A percentile compares a stretch with the other conserved stretches of the same genome.
Evolutionary conservation across 2,113 vertebrate genomes (phyloP).

Genomic region (Halichoeres trimaculatus): DNA sequence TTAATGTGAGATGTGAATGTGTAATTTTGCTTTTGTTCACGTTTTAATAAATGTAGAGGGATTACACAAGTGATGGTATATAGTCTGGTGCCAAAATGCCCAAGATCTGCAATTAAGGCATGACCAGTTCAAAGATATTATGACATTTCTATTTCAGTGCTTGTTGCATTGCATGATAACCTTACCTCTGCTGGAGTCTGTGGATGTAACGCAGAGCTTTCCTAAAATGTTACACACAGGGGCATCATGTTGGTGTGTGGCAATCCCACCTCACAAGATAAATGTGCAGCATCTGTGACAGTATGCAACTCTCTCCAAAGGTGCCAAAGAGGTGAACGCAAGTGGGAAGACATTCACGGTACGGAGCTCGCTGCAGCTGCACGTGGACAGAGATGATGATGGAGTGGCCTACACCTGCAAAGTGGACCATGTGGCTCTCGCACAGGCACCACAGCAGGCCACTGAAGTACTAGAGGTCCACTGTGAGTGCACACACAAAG

Average conservation of each 20-base stretch:
- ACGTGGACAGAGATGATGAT: slow-evolving; percentile 92
- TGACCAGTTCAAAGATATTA: background rate
- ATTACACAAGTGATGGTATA: background rate
- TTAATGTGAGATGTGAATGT: background rate
- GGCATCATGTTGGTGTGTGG: slow-evolving; percentile 1
- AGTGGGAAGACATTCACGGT: slow-evolving; percentile 97
- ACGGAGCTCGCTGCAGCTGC: slow-evolving; percentile 92
- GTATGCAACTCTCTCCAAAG: slow-evolving; percentile 79
- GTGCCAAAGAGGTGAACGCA: slow-evolving; percentile 93
- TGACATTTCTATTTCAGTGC: background rate
- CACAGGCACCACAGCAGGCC: slow-evolving; percentile 91
- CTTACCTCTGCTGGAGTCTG: background rate
- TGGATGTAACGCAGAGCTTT: background rate
- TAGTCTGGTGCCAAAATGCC: background rate
- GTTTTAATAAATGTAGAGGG: too few species aligned
- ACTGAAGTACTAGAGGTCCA: slow-evolving; percentile 97
- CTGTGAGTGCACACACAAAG: slow-evolving; percentile 87
- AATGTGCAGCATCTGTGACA: slow-evolving; percentile 45
- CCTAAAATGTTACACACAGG: background rate
- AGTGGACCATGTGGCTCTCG: slow-evolving; percentile 95
- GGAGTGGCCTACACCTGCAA: slow-evolving; percentile 94
- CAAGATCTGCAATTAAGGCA: background rate
- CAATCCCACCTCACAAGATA: slow-evolving; percentile 26
- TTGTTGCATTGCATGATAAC: background rate
- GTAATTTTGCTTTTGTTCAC: background rate